A percentile compares a stretch with the other conserved stretches of the same genome.
phyloP scores from a whole-genome alignment of 1,140 invertebrate species.

The Panagrolaimus sp. region DNA sequence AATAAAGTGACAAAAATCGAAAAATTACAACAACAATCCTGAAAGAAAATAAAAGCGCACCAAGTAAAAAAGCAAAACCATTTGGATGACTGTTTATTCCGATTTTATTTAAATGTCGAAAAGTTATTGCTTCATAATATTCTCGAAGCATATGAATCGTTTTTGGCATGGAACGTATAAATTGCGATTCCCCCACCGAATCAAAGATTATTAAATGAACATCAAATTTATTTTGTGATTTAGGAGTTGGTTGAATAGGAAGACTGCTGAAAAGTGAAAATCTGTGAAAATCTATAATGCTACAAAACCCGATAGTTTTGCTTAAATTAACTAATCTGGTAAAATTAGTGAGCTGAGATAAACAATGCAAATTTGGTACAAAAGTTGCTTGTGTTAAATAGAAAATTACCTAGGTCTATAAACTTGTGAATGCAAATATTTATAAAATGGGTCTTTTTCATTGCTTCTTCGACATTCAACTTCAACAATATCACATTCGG shows the following conservation, averaged over 20 bases:
- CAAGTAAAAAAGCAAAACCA: conserved; percentile 33
- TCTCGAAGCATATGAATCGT: conserved; percentile 18
- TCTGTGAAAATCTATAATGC: too few relatives aligned
- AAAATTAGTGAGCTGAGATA: too few relatives aligned
- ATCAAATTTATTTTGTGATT: not conserved
- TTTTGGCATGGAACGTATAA: conserved; percentile 23
- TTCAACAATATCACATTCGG: not conserved
- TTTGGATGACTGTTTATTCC: conserved; percentile 35
- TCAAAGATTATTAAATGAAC: conserved; percentile 26
- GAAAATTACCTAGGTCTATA: not conserved
- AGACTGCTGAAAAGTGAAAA: too few relatives aligned
- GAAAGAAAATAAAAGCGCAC: conserved; percentile 2
- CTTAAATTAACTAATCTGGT: too few relatives aligned
- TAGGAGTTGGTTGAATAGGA: not conserved
- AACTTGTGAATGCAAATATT: conserved; percentile 2
- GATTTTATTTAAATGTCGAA: conserved; percentile 17
- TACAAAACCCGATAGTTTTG: too few relatives aligned
- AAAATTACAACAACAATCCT: not conserved
- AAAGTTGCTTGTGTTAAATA: not conserved
- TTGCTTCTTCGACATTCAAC: not conserved
- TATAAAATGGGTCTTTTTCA: not conserved
- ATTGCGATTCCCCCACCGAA: conserved; percentile 18
- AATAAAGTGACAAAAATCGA: too few relatives aligned
- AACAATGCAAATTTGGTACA: too few relatives aligned
- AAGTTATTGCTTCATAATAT: conserved; percentile 29